Conservation (phyloP, 2,888 invertebrate genomes). For the Adelognathus sp. region DNA sequence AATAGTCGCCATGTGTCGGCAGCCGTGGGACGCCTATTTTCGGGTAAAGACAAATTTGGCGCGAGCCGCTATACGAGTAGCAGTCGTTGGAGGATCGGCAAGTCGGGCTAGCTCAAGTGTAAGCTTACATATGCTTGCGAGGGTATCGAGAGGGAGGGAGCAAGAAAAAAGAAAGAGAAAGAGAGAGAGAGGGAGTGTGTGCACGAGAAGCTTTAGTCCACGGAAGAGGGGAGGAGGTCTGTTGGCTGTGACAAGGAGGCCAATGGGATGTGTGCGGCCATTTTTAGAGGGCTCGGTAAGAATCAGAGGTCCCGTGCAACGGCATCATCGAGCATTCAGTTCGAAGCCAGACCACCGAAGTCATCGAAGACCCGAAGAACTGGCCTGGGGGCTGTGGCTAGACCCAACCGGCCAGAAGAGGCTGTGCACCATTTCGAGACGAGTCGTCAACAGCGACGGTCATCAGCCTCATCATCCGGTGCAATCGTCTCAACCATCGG, state of each 20-base stretch:
- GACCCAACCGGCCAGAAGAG: constrained; percentile 44
- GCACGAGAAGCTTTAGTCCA: constrained; percentile 1
- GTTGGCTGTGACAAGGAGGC: constrained; percentile 75
- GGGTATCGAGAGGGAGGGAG: too few species aligned
- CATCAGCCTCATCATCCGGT: constrained; percentile 25
- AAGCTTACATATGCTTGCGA: constrained; percentile 81
- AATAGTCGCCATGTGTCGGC: constrained; percentile 80
- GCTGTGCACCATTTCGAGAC: constrained; percentile 53
- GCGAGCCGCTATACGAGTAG: constrained; percentile 77
- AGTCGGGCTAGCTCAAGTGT: constrained; percentile 75
- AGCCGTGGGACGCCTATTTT: constrained; percentile 83
- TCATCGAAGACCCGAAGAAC: constrained; percentile 55
- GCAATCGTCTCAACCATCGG: constrained; percentile 5
- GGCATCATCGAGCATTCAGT: constrained; percentile 77
- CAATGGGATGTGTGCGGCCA: constrained; percentile 80
- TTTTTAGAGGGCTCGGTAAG: constrained; percentile 80
- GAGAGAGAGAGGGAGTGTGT: too few species aligned
- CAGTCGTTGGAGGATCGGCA: constrained; percentile 39
- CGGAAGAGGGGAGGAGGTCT: constrained; percentile 63
- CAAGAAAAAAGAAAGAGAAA: too few species aligned
- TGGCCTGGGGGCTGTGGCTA: constrained; percentile 43
- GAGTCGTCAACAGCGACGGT: constrained; percentile 52
- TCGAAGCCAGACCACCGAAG: constrained; percentile 71
- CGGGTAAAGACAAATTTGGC: constrained; percentile 93
- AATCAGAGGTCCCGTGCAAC: constrained; percentile 64